Conservation (phyloP, 2,797 vertebrate genomes). For the Eospalax fontanierii region DNA sequence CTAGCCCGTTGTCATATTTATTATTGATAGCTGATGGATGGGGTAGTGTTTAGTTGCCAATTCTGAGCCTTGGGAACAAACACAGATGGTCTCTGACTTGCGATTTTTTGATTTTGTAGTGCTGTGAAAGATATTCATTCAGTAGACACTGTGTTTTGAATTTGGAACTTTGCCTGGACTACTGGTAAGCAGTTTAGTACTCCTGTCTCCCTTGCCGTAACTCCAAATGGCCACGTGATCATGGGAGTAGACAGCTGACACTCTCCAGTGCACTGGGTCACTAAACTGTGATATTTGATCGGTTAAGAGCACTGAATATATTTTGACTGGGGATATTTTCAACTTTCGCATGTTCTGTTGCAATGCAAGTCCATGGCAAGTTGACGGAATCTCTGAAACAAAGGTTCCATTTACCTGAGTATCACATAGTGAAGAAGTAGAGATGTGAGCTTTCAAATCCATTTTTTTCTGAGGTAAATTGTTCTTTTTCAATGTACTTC, state of each 20-base stretch:
- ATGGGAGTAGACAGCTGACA: neutral
- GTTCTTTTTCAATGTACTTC: too few species aligned
- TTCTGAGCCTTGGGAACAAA: neutral
- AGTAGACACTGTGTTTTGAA: neutral
- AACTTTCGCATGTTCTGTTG: neutral
- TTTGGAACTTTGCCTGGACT: neutral
- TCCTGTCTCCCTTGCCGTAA: neutral
- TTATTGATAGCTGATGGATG: slow-evolving; percentile 18
- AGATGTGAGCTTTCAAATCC: too few species aligned
- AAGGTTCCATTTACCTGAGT: too few species aligned
- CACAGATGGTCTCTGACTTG: neutral
- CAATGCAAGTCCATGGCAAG: too few species aligned
- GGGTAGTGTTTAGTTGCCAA: neutral
- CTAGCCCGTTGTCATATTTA: neutral
- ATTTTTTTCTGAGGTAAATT: too few species aligned
- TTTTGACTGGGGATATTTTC: neutral
- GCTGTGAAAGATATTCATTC: neutral
- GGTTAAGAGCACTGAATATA: neutral
- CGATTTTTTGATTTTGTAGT: neutral
- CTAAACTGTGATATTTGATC: neutral
- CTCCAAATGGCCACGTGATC: too few species aligned
- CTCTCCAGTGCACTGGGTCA: neutral
- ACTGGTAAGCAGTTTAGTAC: too few species aligned
- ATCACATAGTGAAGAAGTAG: too few species aligned
- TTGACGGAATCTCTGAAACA: too few species aligned